Evolutionary conservation across 1,140 invertebrate species (phyloP).

Genomic region (Pollicipes pollicipes): DNA sequence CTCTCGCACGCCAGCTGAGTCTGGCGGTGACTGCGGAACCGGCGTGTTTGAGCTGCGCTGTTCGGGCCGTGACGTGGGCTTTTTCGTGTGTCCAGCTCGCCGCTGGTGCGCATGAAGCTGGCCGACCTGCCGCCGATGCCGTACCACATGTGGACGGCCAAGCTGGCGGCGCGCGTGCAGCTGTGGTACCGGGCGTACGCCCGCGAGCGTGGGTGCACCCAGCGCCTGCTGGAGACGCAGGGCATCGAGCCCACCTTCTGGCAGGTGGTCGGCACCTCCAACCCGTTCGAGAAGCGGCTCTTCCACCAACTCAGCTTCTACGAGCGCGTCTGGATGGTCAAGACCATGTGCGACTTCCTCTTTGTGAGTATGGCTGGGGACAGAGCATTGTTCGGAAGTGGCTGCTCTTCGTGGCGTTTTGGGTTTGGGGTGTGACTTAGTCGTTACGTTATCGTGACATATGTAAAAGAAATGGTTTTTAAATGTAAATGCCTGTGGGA

Average conservation of each 20-base stretch:
- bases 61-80: too few species aligned
- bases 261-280: constrained; percentile 30
- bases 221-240: constrained; percentile 33
- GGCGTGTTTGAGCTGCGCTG: too few species aligned
- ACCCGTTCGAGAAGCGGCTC: constrained; percentile 31
- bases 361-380: constrained; percentile 35
- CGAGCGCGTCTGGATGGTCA: constrained; percentile 39
- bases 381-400: too few species aligned
- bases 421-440: too few species aligned
- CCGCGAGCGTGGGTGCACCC: constrained; percentile 23
- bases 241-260: constrained; percentile 36
- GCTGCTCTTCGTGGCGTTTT: too few species aligned
- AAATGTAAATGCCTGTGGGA: too few species aligned
- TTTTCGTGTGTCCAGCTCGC: constrained; percentile 15
- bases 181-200: constrained; percentile 37
- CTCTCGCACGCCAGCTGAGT: too few species aligned
- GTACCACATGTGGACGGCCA: constrained; percentile 39
- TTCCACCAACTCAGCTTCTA: constrained; percentile 39
- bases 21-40: too few species aligned
- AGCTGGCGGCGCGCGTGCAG: constrained; percentile 30
- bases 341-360: constrained; percentile 39
- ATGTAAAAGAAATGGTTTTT: too few species aligned
- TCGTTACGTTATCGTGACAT: too few species aligned
- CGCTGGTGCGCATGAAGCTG: constrained; percentile 22
- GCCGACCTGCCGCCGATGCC: constrained; percentile 36